Evolutionary conservation across 2,888 invertebrate species (phyloP).

Genomic region (Aspidapion aeneum): DNA sequence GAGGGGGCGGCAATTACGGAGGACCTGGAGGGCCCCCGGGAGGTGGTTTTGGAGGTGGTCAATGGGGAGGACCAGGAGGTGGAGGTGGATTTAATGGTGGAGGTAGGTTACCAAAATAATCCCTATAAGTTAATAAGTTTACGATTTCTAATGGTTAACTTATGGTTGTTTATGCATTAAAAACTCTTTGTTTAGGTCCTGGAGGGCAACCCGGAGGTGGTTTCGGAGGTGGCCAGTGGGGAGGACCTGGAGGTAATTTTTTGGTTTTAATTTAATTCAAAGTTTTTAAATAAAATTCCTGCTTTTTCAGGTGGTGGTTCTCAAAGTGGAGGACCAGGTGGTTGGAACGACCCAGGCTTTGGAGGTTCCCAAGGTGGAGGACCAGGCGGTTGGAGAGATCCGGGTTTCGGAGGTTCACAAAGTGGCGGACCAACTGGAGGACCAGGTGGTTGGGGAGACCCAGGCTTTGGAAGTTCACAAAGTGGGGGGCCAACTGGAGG

Average conservation of each 20-base stretch:
- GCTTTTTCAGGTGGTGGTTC: conserved; percentile 4
- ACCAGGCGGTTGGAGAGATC: neutral
- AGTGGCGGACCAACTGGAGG: neutral
- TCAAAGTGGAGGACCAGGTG: conserved; percentile 10
- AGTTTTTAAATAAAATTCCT: neutral
- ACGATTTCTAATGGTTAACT: neutral
- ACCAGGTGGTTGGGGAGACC: neutral
- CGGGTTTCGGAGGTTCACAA: neutral
- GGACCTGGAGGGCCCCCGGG: conserved; percentile 10
- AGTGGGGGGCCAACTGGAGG: neutral
- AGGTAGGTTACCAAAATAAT: neutral
- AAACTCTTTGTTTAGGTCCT: neutral
- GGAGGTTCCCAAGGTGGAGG: neutral
- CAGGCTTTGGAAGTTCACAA: neutral
- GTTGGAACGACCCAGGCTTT: neutral
- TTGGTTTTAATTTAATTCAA: neutral
- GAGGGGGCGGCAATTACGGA: conserved; percentile 6
- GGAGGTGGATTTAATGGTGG: neutral
- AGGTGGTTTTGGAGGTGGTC: conserved; percentile 6
- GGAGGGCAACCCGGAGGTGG: neutral
- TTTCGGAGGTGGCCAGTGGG: neutral
- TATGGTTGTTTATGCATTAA: neutral
- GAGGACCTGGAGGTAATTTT: neutral
- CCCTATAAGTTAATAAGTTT: neutral
- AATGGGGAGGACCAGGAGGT: neutral